phyloP scores from a whole-genome alignment of 2,888 invertebrate genomes.

The Parnassius orleans region DNA sequence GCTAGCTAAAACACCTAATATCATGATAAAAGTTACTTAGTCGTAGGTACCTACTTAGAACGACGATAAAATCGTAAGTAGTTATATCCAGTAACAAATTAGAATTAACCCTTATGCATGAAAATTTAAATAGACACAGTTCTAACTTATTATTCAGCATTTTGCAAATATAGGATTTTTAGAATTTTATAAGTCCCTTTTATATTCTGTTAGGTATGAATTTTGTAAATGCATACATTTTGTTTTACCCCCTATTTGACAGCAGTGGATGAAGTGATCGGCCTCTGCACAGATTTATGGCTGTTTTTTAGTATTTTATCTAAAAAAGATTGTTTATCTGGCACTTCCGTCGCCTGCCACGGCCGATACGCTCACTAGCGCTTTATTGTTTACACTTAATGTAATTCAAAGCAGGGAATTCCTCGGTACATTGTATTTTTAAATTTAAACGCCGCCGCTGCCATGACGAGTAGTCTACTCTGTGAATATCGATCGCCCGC shows the following conservation, averaged over 20 bases:
- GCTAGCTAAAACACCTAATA: too few species aligned
- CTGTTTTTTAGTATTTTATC: slow-evolving; percentile 75
- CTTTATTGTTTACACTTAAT: slow-evolving; percentile 80
- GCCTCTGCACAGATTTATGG: slow-evolving; percentile 68
- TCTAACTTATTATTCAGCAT: too few species aligned
- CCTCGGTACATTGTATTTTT: slow-evolving; percentile 76
- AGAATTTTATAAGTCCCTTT: too few species aligned
- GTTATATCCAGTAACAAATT: too few species aligned
- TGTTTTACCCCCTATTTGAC: background rate
- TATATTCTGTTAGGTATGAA: background rate
- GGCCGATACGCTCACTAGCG: slow-evolving; percentile 74
- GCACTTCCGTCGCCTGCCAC: slow-evolving; percentile 76
- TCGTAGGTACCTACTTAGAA: too few species aligned
- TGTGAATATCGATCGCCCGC: slow-evolving; percentile 65
- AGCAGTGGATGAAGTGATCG: slow-evolving; percentile 16
- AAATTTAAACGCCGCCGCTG: slow-evolving; percentile 62
- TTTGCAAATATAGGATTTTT: too few species aligned
- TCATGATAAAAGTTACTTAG: too few species aligned
- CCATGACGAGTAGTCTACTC: slow-evolving; percentile 52
- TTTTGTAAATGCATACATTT: background rate
- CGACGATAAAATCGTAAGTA: too few species aligned
- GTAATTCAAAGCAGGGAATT: slow-evolving; percentile 80
- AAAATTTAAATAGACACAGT: too few species aligned
- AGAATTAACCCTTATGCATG: too few species aligned
- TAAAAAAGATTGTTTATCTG: slow-evolving; percentile 80